Conservation (phyloP, 2,797 vertebrate species). For the Rhynchotus rufescens region DNA sequence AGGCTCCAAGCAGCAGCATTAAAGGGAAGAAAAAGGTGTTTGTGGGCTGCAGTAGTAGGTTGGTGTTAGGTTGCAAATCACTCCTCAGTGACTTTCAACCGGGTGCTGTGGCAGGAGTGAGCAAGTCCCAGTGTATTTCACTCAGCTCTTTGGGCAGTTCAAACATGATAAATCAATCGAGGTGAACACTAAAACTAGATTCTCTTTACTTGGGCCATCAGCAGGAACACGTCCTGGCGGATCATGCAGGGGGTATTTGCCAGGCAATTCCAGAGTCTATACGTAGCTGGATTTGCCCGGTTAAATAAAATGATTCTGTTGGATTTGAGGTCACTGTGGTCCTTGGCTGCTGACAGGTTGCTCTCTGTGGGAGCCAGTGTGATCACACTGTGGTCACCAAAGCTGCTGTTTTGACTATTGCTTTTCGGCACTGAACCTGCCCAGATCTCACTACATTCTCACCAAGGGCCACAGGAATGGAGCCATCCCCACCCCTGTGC, state of each 20-base stretch:
- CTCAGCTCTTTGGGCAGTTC: neutral
- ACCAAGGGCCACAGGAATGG: neutral
- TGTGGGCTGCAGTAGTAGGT: neutral
- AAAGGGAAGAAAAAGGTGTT: neutral
- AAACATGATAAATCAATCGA: neutral
- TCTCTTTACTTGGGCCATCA: neutral
- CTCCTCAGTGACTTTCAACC: neutral
- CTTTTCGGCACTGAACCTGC: neutral
- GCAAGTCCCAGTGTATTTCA: constrained; percentile 21
- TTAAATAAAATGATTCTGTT: constrained; percentile 39
- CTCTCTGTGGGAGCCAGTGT: neutral
- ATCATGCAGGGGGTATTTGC: neutral
- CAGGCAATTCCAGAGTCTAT: neutral
- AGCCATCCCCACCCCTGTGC: neutral
- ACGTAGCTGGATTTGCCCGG: neutral
- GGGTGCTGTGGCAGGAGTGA: neutral
- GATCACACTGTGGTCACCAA: too few species aligned
- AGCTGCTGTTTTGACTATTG: neutral
- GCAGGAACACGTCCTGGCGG: neutral
- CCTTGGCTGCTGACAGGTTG: neutral
- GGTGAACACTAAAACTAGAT: neutral
- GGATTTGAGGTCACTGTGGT: neutral
- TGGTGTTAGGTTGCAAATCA: constrained; percentile 2
- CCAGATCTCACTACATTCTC: too few species aligned
- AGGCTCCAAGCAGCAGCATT: neutral